Evolutionary conservation across 2,888 invertebrate species (phyloP).

Genomic region (Aplocera efformata): DNA sequence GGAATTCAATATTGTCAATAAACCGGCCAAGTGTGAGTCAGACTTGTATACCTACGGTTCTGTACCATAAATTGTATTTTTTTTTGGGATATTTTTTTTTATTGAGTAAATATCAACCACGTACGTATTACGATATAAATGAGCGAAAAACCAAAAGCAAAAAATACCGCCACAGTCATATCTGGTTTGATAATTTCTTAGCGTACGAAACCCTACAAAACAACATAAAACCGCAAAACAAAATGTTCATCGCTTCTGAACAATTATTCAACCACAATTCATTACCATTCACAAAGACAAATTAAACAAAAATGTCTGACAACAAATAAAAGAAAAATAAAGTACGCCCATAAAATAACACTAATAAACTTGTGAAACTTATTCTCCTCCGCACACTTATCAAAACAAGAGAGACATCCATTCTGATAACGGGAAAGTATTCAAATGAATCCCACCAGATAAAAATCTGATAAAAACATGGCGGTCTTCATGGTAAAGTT

Average conservation of each 20-base stretch:
- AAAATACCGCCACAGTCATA: too few species aligned
- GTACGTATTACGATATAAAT: too few species aligned
- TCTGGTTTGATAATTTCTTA: too few species aligned
- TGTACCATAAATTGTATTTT: too few species aligned
- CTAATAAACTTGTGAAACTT: constrained; percentile 21
- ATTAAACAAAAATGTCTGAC: constrained; percentile 12
- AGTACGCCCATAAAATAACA: constrained; percentile 19
- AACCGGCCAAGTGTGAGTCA: too few species aligned
- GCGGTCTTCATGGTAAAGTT: constrained; percentile 23
- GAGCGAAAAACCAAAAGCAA: too few species aligned
- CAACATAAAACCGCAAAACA: background rate
- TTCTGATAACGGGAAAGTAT: constrained; percentile 58
- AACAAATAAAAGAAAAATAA: constrained; percentile 16
- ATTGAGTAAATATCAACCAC: too few species aligned
- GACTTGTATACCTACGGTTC: too few species aligned
- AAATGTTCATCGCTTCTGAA: constrained; percentile 12
- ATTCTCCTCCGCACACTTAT: constrained; percentile 33
- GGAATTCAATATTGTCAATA: too few species aligned
- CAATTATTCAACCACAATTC: constrained; percentile 11
- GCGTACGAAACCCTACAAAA: too few species aligned
- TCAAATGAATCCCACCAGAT: constrained; percentile 66
- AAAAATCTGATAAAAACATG: constrained; percentile 55
- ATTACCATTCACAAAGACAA: constrained; percentile 10
- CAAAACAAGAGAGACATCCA: constrained; percentile 36
- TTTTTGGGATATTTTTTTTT: too few species aligned